Percentiles rank a stretch among this genome's conserved stretches.
Conservation (phyloP, 2,113 vertebrate species). For the Perccottus glenii region DNA sequence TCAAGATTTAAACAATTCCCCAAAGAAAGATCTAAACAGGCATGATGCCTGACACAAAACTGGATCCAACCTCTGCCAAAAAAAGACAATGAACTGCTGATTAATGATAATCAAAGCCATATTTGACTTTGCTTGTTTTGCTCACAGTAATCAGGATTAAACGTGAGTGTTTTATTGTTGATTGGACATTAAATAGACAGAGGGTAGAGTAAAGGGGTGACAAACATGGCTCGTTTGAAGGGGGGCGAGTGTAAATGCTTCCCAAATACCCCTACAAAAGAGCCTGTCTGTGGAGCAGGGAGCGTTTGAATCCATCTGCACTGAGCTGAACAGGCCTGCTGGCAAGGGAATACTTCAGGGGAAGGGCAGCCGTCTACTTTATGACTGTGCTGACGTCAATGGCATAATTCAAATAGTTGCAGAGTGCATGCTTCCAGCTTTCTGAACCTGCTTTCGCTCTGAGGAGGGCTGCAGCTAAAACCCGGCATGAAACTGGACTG, state of each 20-base stretch:
- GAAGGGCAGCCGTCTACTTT: conserved; percentile 96
- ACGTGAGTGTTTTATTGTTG: conserved; percentile 11
- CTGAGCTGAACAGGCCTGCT: conserved; percentile 86
- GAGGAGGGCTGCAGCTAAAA: conserved; percentile 79
- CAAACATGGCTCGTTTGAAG: not conserved
- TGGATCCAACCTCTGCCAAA: not conserved
- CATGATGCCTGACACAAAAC: conserved; percentile 7
- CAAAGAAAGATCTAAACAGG: conserved; percentile 14
- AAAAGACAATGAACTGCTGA: not conserved
- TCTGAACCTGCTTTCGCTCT: conserved; percentile 75
- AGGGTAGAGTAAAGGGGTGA: conserved; percentile 22
- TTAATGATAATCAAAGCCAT: conserved; percentile 18
- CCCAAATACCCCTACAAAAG: conserved; percentile 73
- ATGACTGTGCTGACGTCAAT: conserved; percentile 99
- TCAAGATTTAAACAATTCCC: conserved; percentile 35
- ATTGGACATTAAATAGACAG: conserved; percentile 23
- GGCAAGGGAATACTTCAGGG: conserved; percentile 89
- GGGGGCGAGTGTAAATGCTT: conserved; percentile 38
- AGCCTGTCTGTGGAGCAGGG: conserved; percentile 76
- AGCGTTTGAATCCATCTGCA: conserved; percentile 75
- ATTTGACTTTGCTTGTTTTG: conserved; percentile 2
- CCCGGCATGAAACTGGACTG: conserved; percentile 73
- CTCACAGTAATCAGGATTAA: conserved; percentile 32
- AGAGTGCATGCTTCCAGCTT: conserved; percentile 92
- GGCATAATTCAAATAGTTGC: conserved; percentile 99